phyloP scores from a whole-genome alignment of 2,797 vertebrate species.

The Salmo trutta region DNA sequence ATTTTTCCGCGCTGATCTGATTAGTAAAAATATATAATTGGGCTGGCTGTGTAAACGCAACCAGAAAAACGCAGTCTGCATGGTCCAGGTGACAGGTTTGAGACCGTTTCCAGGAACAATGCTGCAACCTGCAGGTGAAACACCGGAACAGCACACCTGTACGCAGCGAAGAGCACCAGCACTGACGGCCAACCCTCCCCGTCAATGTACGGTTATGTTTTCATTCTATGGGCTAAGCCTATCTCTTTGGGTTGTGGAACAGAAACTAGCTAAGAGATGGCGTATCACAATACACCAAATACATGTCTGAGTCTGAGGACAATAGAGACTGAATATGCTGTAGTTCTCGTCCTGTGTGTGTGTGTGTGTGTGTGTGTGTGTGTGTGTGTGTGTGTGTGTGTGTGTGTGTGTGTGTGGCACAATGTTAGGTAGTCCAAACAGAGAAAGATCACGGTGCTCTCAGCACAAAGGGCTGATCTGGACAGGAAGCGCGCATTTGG shows the following conservation, averaged over 20 bases:
- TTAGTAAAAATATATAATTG: too few relatives aligned
- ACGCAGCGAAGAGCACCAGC: not conserved
- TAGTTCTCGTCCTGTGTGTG: not conserved
- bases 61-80: not conserved
- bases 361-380: slow-evolving; percentile 16
- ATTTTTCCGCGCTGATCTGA: too few relatives aligned
- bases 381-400: slow-evolving; percentile 15
- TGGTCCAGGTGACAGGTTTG: slow-evolving; percentile 61
- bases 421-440: slow-evolving; percentile 87
- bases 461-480: slow-evolving; percentile 37
- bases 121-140: slow-evolving; percentile 96
- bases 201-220: not conserved
- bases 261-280: not conserved
- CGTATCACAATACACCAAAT: not conserved
- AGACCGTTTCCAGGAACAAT: slow-evolving; percentile 77
- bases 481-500: slow-evolving; percentile 51
- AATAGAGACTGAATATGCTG: not conserved
- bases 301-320: not conserved
- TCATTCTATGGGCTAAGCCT: not conserved
- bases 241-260: not conserved
- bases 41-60: too few relatives aligned
- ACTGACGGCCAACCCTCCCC: not conserved
- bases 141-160: slow-evolving; percentile 83
- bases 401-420: slow-evolving; percentile 35
- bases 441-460: slow-evolving; percentile 35